phyloP scores from a whole-genome alignment of 1,140 invertebrate species.

The Ladona fulva region DNA sequence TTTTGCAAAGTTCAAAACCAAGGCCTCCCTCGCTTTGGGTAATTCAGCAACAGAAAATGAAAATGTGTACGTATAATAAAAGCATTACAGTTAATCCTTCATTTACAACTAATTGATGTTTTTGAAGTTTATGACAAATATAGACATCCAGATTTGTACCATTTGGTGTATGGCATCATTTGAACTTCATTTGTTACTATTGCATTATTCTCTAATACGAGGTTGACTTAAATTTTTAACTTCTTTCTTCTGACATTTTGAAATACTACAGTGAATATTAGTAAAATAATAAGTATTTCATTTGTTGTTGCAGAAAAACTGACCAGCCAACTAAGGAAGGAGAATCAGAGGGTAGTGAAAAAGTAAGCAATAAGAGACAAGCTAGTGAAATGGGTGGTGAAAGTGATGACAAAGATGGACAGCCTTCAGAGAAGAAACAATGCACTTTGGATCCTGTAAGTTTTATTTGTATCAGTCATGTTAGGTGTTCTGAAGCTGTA shows the following conservation, averaged over 20 bases:
- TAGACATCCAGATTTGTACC: too few relatives aligned
- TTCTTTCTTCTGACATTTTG: too few relatives aligned
- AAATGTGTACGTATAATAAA: background rate
- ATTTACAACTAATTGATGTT: too few relatives aligned
- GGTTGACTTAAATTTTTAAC: too few relatives aligned
- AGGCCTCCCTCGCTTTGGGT: background rate
- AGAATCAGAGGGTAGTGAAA: background rate
- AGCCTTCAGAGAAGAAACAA: background rate
- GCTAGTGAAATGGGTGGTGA: background rate
- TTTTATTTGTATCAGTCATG: background rate
- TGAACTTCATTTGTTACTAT: too few relatives aligned
- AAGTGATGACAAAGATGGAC: background rate
- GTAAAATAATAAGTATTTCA: background rate
- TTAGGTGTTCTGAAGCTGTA: too few relatives aligned
- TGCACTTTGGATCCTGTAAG: background rate
- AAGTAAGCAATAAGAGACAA: background rate
- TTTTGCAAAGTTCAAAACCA: constrained; percentile 30
- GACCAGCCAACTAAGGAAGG: background rate
- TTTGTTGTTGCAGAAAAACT: background rate
- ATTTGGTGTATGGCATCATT: too few relatives aligned
- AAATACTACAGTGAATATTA: too few relatives aligned
- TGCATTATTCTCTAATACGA: too few relatives aligned
- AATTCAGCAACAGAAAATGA: background rate
- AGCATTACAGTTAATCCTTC: too few relatives aligned
- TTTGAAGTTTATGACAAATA: too few relatives aligned